Evolutionary conservation across 2,888 invertebrate genomes (phyloP).

Genomic region (Acanthosoma haemorrhoidale): DNA sequence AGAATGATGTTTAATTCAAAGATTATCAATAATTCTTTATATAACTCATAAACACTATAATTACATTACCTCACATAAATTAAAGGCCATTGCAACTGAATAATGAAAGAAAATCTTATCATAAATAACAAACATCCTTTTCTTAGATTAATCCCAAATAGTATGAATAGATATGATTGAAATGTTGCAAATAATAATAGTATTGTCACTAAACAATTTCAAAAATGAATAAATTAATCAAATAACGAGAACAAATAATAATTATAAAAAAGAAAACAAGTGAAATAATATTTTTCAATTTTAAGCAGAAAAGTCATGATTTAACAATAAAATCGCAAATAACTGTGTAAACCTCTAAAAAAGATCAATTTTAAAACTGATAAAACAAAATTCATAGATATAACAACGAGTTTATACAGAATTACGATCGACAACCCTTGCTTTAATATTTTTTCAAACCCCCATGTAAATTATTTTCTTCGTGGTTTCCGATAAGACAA

Average conservation of each 20-base stretch:
- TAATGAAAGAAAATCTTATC: background rate
- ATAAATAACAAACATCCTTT: background rate
- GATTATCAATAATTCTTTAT: background rate
- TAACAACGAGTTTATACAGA: too few relatives aligned
- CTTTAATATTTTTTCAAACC: background rate
- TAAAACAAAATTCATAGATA: too few relatives aligned
- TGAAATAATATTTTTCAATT: background rate
- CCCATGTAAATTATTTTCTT: background rate
- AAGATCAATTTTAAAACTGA: too few relatives aligned
- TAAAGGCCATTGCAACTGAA: background rate
- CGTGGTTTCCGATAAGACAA: constrained; percentile 11
- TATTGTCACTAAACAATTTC: background rate
- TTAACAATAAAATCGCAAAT: too few relatives aligned
- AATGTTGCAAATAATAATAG: background rate
- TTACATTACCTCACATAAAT: background rate
- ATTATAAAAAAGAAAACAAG: background rate
- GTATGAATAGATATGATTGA: background rate
- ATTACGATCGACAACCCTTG: constrained; percentile 6
- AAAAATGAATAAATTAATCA: background rate
- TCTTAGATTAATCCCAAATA: background rate
- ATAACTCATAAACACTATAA: background rate
- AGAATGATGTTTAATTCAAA: background rate
- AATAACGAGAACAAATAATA: background rate
- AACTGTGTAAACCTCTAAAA: too few relatives aligned
- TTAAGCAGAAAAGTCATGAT: too few relatives aligned